Percentiles rank a stretch among this genome's conserved stretches.
Evolutionary conservation across 2,888 invertebrate genomes (phyloP).

Genomic region (Neria commutata): DNA sequence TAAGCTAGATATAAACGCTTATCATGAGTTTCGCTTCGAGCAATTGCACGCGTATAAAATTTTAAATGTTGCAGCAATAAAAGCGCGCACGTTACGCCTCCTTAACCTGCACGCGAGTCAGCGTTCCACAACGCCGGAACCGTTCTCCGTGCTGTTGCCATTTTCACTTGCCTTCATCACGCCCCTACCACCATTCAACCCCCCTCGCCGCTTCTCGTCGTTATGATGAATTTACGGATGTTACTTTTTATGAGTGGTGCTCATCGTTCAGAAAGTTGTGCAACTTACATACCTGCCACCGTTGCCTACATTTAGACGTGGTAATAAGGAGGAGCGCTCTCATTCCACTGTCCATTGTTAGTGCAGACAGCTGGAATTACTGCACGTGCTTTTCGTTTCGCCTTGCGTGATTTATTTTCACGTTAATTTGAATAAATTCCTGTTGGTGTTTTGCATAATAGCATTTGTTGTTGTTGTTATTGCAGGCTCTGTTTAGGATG

Average conservation of each 20-base stretch:
- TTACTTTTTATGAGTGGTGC: background rate
- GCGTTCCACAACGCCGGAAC: background rate
- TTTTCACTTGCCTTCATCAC: background rate
- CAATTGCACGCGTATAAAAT: too few species aligned
- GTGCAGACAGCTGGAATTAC: background rate
- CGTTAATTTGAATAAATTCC: constrained; percentile 48
- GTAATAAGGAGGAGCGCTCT: too few species aligned
- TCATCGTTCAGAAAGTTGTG: background rate
- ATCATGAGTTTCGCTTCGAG: too few species aligned
- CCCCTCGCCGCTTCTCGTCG: background rate
- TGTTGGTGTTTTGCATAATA: constrained; percentile 12
- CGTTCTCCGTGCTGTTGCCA: background rate
- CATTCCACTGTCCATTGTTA: background rate
- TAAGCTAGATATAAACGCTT: too few species aligned
- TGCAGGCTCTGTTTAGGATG: too few species aligned
- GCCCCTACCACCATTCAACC: background rate
- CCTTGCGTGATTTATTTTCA: constrained; percentile 39
- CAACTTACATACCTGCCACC: background rate
- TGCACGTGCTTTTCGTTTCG: background rate
- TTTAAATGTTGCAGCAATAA: too few species aligned
- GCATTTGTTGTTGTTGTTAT: background rate
- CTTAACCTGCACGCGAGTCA: background rate
- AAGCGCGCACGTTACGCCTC: too few species aligned
- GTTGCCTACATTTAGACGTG: background rate
- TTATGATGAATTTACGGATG: constrained; percentile 1